A percentile compares a stretch with the other conserved stretches of the same genome.
phyloP scores from a whole-genome alignment of 2,113 vertebrate species.

The Parus major region DNA sequence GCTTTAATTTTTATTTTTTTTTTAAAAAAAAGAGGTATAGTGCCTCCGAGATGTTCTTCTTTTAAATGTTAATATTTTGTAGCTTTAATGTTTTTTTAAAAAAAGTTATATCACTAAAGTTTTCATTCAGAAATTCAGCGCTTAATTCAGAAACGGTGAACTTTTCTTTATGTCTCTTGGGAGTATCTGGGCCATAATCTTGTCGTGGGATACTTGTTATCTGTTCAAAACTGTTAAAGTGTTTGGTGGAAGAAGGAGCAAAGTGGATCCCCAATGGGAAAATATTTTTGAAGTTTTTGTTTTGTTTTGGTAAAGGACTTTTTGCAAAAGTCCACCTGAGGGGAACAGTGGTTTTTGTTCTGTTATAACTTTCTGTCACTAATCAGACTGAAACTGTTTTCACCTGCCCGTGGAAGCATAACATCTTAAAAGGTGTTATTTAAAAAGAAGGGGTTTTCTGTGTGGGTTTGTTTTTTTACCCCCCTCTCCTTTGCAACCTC shows the following conservation, averaged over 20 bases:
- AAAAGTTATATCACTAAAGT: not conserved
- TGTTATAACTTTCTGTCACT: not conserved
- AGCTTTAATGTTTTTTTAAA: not conserved
- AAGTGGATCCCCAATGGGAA: slow-evolving; percentile 5
- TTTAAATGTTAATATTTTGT: not conserved
- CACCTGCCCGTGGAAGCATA: not conserved
- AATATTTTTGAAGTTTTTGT: not conserved
- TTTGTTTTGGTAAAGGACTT: not conserved
- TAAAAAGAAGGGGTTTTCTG: not conserved
- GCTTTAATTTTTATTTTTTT: not conserved
- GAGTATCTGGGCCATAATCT: not conserved
- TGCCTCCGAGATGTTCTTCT: not conserved
- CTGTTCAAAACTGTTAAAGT: not conserved
- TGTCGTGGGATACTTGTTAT: not conserved
- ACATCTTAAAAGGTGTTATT: not conserved
- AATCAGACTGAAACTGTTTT: slow-evolving; percentile 38
- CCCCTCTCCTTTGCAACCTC: not conserved
- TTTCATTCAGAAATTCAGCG: not conserved
- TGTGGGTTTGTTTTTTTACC: not conserved
- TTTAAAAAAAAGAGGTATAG: not conserved
- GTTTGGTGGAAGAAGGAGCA: not conserved
- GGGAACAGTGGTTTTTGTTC: not conserved
- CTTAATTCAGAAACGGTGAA: not conserved
- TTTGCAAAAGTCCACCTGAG: slow-evolving; percentile 2
- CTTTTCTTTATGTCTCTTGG: not conserved